These are phyloP conservation scores for Maniola hyperantus DNA, from an alignment of 2,888 invertebrate species.

Conservation along the genomic window DNA sequence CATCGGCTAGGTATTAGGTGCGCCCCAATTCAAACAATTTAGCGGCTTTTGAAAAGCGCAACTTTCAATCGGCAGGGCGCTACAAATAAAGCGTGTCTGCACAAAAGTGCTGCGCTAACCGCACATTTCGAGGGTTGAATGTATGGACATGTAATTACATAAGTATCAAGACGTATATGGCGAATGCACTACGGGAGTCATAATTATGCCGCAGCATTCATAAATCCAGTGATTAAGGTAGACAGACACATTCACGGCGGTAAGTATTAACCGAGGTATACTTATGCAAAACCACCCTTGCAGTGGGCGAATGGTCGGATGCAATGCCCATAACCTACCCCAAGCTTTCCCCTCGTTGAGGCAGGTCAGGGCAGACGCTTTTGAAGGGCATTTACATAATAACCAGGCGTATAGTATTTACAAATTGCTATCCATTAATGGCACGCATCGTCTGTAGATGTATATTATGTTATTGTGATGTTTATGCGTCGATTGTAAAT, in stretches of 20 bases:
- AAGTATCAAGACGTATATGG: slow-evolving; percentile 38
- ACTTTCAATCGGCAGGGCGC: neutral
- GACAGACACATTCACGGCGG: slow-evolving; percentile 68
- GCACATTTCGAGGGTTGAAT: slow-evolving; percentile 27
- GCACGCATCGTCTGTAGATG: slow-evolving; percentile 28
- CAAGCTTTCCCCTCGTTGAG: slow-evolving; percentile 73
- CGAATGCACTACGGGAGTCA: slow-evolving; percentile 54
- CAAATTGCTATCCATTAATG: slow-evolving; percentile 38
- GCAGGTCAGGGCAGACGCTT: slow-evolving; percentile 71
- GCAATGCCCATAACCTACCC: slow-evolving; percentile 79
- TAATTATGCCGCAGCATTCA: slow-evolving; percentile 71
- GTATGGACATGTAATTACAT: slow-evolving; percentile 33
- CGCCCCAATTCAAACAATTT: slow-evolving; percentile 2
- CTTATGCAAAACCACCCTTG: slow-evolving; percentile 75
- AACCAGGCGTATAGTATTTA: slow-evolving; percentile 50
- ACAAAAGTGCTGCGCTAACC: slow-evolving; percentile 18
- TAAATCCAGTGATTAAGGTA: slow-evolving; percentile 66
- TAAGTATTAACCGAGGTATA: slow-evolving; percentile 63
- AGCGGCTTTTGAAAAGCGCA: slow-evolving; percentile 1
- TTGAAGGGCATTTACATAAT: slow-evolving; percentile 74
- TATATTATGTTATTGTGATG: neutral
- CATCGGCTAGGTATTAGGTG: slow-evolving; percentile 21
- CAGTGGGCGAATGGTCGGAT: slow-evolving; percentile 70
- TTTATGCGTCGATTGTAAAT: neutral
- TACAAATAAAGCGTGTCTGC: slow-evolving; percentile 5